phyloP scores from a whole-genome alignment of 2,113 vertebrate genomes.

The Gallinago media region DNA sequence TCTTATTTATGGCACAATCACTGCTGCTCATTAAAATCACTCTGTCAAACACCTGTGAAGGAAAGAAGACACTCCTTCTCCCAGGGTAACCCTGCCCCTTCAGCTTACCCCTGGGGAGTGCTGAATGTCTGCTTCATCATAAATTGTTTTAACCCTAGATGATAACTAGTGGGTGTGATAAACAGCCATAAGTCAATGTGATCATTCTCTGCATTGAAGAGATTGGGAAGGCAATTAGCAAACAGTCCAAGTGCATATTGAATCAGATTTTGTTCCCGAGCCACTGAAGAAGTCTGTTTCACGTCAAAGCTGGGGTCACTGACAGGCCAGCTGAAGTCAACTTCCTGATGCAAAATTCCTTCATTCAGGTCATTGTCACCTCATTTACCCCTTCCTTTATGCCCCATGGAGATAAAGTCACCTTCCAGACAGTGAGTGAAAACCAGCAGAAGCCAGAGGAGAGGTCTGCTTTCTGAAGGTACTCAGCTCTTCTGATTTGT shows the following conservation, averaged over 20 bases:
- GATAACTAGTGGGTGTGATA: neutral
- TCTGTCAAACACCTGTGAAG: neutral
- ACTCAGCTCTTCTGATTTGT: neutral
- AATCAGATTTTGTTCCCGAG: neutral
- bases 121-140: neutral
- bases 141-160: neutral
- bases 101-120: neutral
- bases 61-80: neutral
- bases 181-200: neutral
- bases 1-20: neutral
- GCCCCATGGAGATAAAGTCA: neutral
- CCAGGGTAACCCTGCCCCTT: neutral
- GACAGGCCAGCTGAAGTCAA: neutral
- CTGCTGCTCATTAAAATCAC: neutral
- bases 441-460: neutral
- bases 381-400: neutral
- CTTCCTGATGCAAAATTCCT: neutral
- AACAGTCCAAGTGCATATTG: rapidly evolving
- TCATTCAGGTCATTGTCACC: neutral
- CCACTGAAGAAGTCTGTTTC: neutral
- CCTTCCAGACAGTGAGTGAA: neutral
- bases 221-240: neutral
- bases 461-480: neutral
- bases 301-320: neutral
- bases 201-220: neutral